Evolutionary conservation across 2,797 vertebrate genomes (phyloP).

Genomic region (Sciaenops ocellatus): DNA sequence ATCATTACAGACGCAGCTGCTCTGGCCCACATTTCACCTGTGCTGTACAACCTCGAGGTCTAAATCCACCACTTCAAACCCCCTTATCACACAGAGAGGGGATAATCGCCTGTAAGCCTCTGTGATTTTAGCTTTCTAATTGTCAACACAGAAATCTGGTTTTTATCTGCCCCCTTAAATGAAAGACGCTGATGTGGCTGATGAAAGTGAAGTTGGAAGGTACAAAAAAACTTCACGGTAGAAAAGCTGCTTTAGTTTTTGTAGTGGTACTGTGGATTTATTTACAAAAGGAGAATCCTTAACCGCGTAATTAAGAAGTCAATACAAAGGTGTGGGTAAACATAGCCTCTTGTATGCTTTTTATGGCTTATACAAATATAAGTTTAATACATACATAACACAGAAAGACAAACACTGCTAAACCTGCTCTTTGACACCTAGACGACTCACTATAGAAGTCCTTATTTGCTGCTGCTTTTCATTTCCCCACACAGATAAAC

Average conservation of each 20-base stretch:
- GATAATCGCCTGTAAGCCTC: constrained; percentile 27
- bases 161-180: constrained; percentile 15
- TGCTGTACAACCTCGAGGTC: neutral
- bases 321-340: neutral
- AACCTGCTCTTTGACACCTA: neutral
- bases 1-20: constrained; percentile 42
- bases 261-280: neutral
- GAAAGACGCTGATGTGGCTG: neutral
- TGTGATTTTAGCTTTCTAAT: constrained; percentile 4
- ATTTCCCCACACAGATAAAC: constrained; percentile 15
- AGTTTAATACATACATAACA: too few species aligned
- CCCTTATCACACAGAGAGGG: constrained; percentile 17
- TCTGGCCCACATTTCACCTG: constrained; percentile 44
- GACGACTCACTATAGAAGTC: neutral
- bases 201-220: neutral
- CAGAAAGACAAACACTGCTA: constrained; percentile 13
- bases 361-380: neutral
- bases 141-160: constrained; percentile 15
- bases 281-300: neutral
- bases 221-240: constrained; percentile 18
- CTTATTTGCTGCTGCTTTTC: constrained; percentile 34
- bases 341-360: neutral
- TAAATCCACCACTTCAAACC: constrained; percentile 12
- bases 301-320: neutral
- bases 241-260: constrained; percentile 18